Conservation (phyloP, 2,888 invertebrate species). For the Netelia melanura region DNA sequence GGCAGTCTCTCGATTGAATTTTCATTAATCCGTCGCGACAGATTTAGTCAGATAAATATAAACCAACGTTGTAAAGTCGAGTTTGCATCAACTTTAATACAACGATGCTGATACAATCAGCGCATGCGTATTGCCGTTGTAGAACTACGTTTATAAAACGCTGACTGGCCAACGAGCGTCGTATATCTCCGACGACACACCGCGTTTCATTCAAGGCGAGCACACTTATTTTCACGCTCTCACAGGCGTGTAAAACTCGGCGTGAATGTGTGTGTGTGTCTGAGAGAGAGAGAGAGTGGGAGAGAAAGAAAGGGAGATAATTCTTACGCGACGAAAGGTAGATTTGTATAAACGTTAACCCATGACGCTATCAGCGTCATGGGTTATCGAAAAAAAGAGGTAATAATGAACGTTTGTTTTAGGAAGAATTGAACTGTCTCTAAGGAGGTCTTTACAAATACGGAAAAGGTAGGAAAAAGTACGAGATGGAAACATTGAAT, state of each 20-base stretch:
- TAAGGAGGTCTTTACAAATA: too few species aligned
- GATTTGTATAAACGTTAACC: background rate
- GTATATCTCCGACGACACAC: constrained; percentile 18
- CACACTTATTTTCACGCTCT: constrained; percentile 18
- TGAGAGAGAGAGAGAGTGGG: too few species aligned
- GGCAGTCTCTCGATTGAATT: background rate
- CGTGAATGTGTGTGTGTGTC: background rate
- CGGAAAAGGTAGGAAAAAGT: too few species aligned
- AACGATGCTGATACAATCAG: too few species aligned
- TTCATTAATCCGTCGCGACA: background rate
- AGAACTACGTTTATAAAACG: background rate
- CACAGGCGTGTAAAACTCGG: constrained; percentile 4
- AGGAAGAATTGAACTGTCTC: too few species aligned
- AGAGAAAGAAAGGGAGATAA: too few species aligned
- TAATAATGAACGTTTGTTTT: too few species aligned
- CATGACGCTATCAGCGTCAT: too few species aligned
- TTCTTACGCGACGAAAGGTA: background rate
- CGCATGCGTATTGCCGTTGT: background rate
- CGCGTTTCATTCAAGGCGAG: constrained; percentile 35
- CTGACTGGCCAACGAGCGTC: constrained; percentile 21
- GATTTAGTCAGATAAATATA: background rate
- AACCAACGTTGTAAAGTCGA: background rate
- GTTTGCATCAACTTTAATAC: background rate
- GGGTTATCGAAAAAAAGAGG: too few species aligned
- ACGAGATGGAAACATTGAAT: too few species aligned